These are phyloP conservation scores for Mastomys coucha DNA, from an alignment of 2,113 vertebrate species.

Conservation along the genomic window DNA sequence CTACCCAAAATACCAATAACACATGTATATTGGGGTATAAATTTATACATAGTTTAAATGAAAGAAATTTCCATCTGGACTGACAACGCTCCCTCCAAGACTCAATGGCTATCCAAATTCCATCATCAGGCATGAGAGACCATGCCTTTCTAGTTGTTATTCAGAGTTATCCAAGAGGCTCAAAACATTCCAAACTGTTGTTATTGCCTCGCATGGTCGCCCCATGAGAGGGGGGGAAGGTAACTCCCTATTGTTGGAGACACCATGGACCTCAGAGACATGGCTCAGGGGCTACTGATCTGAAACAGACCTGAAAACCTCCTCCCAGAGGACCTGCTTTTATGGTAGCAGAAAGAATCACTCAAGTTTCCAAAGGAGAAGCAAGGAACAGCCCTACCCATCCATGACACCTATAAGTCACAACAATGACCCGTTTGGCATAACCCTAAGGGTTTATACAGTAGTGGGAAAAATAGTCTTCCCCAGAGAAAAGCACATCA, in stretches of 20 bases:
- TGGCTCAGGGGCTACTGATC: not conserved
- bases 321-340: not conserved
- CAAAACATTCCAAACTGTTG: not conserved
- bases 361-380: not conserved
- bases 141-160: not conserved
- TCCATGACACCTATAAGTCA: not conserved
- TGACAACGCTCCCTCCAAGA: not conserved
- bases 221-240: not conserved
- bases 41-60: not conserved
- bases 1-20: not conserved
- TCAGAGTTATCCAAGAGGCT: not conserved
- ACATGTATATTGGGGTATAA: not conserved
- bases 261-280: not conserved
- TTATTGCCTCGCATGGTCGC: accelerated
- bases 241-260: not conserved
- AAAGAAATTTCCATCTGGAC: not conserved
- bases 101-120: not conserved
- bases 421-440: not conserved
- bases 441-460: too few relatives aligned
- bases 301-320: not conserved
- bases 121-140: not conserved
- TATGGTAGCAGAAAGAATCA: not conserved
- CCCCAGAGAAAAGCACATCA: not conserved
- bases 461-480: not conserved
- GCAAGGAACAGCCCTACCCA: not conserved